These are phyloP conservation scores for rat (Rattus norvegicus) DNA, from an alignment of 2,113 vertebrate genomes.

Conservation along the genomic window GRCr8 NC_086028.1:18055001-18055500, in stretches of 20 bases:
- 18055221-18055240: not conserved
- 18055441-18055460: not conserved
- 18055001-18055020: not conserved
- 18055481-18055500: not conserved
- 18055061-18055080: not conserved
- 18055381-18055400: fast-evolving
- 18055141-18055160: not conserved
- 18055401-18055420: not conserved
- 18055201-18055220: not conserved
- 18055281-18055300: not conserved
- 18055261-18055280: no score
- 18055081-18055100: not conserved
- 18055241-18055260: not conserved
- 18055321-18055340: fast-evolving
- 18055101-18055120: not conserved
- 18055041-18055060: not conserved
- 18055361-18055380: not conserved
- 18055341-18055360: not conserved
- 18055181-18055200: not conserved
- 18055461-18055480: not conserved
- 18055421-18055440: not conserved
- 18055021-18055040: not conserved
- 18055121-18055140: not conserved
- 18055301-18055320: not conserved
- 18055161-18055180: not conserved